Evolutionary conservation across 2,797 vertebrate species (phyloP).

Genomic region (Lacerta viridis): DNA sequence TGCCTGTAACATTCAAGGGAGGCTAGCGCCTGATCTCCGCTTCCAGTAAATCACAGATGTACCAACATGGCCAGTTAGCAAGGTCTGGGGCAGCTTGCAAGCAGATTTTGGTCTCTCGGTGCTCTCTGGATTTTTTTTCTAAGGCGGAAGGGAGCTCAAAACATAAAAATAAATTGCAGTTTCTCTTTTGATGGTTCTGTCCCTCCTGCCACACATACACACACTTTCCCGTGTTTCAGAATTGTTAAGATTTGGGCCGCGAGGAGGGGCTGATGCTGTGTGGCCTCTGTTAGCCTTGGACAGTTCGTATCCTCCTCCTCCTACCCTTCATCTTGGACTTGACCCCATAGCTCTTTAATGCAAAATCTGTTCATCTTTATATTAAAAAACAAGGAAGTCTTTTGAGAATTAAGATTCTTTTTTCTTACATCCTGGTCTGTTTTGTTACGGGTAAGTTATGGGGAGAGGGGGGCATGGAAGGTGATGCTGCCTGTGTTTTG

Average conservation of each 20-base stretch:
- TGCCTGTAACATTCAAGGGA: not conserved
- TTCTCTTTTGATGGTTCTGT: slow-evolving; percentile 11
- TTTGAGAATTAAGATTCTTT: slow-evolving; percentile 35
- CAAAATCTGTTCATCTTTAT: slow-evolving; percentile 57
- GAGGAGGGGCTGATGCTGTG: not conserved
- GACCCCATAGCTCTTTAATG: slow-evolving; percentile 42
- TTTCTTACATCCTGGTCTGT: slow-evolving; percentile 10
- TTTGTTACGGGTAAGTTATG: not conserved
- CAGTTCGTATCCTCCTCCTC: not conserved
- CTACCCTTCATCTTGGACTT: slow-evolving; percentile 23
- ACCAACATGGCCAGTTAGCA: fast-evolving
- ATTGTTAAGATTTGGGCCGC: slow-evolving; percentile 10
- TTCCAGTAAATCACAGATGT: not conserved
- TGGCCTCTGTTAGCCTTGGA: not conserved
- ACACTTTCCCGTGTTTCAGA: not conserved
- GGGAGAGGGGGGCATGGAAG: not conserved
- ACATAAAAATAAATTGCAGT: not conserved
- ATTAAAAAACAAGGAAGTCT: slow-evolving; percentile 22
- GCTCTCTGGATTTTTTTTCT: slow-evolving; percentile 50
- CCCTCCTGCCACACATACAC: too few relatives aligned
- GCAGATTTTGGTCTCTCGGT: not conserved
- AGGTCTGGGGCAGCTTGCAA: not conserved
- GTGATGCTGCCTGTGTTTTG: too few relatives aligned
- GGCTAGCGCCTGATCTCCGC: slow-evolving; percentile 7
- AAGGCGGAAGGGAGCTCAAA: slow-evolving; percentile 22